Evolutionary conservation across 2,113 vertebrate species (phyloP).

Genomic region (Hemiprocne comata): DNA sequence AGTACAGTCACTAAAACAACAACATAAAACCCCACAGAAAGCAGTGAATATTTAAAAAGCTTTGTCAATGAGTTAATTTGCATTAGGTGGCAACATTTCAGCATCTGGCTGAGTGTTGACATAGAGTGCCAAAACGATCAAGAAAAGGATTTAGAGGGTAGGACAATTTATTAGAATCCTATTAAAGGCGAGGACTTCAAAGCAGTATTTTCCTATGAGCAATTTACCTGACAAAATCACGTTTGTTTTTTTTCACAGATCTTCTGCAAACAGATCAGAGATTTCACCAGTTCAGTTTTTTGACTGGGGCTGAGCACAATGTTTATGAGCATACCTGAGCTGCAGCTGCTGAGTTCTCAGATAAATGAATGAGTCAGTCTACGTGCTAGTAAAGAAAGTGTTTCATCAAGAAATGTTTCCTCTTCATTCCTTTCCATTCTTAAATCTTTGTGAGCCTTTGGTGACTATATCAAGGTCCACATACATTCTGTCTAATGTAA

Average conservation of each 20-base stretch:
- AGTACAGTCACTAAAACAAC: constrained; percentile 4
- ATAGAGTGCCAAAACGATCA: neutral
- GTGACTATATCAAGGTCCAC: neutral
- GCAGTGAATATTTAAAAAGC: neutral
- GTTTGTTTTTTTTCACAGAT: neutral
- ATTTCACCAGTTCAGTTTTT: neutral
- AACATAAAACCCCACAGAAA: neutral
- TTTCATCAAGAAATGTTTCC: neutral
- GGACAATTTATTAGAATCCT: constrained; percentile 14
- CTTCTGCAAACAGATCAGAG: neutral
- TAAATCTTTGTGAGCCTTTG: neutral
- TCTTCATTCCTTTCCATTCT: neutral
- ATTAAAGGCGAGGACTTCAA: neutral
- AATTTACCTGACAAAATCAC: neutral
- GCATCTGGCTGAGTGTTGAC: constrained; percentile 28
- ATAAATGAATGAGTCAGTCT: neutral
- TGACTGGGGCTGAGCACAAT: neutral
- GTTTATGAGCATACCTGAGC: neutral
- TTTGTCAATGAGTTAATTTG: constrained; percentile 17
- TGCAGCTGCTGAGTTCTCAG: neutral
- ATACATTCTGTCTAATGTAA: neutral
- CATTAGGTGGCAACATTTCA: constrained; percentile 38
- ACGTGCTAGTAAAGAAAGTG: neutral
- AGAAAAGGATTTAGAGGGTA: constrained; percentile 8
- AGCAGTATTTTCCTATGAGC: neutral